Evolutionary conservation across 2,797 vertebrate species (phyloP).

Genomic region (Danio kyathit): DNA sequence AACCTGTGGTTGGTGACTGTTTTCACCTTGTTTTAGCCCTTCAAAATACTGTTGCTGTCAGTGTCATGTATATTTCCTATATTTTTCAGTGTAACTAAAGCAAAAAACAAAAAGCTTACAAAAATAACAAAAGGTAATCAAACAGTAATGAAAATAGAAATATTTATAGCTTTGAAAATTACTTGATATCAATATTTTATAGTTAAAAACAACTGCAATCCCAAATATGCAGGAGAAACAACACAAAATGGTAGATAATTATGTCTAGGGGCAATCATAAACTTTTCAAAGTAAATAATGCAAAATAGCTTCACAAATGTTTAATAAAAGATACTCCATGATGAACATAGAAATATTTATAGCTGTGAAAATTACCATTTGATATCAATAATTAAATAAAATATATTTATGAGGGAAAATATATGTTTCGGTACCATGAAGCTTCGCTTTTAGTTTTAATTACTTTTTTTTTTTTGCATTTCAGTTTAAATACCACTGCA

Average conservation of each 20-base stretch:
- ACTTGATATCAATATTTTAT: no score
- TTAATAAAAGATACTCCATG: neutral
- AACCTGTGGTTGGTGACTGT: no score
- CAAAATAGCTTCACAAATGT: neutral
- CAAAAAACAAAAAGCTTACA: no score
- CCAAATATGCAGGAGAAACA: no score
- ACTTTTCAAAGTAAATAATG: neutral
- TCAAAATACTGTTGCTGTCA: no score
- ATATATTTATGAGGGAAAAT: neutral
- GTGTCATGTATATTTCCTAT: no score
- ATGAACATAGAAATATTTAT: neutral
- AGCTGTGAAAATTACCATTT: neutral
- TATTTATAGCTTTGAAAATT: no score
- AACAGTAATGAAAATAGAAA: no score
- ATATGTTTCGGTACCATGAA: neutral
- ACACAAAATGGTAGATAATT: neutral
- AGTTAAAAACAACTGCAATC: no score
- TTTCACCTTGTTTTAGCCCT: no score
- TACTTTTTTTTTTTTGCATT: neutral
- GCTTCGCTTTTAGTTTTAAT: neutral
- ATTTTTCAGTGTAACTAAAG: no score
- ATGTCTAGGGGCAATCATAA: neutral
- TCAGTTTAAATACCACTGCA: neutral
- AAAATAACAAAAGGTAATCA: no score
- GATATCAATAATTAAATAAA: neutral